Evolutionary conservation across 2,888 invertebrate genomes (phyloP).

Genomic region (Isoperla grammatica): DNA sequence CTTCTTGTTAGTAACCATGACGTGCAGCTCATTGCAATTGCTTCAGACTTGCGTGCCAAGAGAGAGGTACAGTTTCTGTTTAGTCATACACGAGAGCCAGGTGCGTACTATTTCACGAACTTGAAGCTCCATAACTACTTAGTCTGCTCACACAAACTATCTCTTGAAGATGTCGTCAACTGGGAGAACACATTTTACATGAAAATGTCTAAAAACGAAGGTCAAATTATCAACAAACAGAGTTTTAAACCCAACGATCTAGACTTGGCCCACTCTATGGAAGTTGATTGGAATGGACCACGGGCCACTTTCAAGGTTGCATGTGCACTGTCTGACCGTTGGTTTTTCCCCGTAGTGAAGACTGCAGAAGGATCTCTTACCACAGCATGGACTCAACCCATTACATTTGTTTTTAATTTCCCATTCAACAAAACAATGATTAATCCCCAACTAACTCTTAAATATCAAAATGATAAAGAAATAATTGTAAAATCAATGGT

Average conservation of each 20-base stretch:
- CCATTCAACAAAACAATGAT: conserved; percentile 5
- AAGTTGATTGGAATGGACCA: conserved; percentile 17
- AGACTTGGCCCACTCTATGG: conserved; percentile 20
- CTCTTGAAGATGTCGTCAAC: conserved; percentile 9
- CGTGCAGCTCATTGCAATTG: conserved; percentile 6
- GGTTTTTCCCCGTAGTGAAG: neutral
- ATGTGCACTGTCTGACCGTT: neutral
- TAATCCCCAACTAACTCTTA: conserved; percentile 18
- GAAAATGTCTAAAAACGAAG: conserved; percentile 3
- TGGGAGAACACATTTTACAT: conserved; percentile 22
- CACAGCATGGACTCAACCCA: conserved; percentile 25
- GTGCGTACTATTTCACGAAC: conserved; percentile 7
- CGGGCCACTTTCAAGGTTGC: conserved; percentile 9
- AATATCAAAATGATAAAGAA: conserved; percentile 23
- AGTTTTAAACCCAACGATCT: conserved; percentile 7
- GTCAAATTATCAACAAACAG: conserved; percentile 21
- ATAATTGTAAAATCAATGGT: conserved; percentile 25
- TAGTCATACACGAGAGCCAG: conserved; percentile 13
- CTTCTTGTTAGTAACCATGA: neutral
- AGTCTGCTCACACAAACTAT: conserved; percentile 13
- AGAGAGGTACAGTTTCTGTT: conserved; percentile 13
- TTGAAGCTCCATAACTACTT: conserved; percentile 12
- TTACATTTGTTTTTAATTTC: conserved; percentile 15
- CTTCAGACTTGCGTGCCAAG: conserved; percentile 11
- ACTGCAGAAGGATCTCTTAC: conserved; percentile 11